Evolutionary conservation across 2,797 vertebrate species (phyloP), one percentile per base, ranked within the genome.

Genomic region (Lemur catta): DNA sequence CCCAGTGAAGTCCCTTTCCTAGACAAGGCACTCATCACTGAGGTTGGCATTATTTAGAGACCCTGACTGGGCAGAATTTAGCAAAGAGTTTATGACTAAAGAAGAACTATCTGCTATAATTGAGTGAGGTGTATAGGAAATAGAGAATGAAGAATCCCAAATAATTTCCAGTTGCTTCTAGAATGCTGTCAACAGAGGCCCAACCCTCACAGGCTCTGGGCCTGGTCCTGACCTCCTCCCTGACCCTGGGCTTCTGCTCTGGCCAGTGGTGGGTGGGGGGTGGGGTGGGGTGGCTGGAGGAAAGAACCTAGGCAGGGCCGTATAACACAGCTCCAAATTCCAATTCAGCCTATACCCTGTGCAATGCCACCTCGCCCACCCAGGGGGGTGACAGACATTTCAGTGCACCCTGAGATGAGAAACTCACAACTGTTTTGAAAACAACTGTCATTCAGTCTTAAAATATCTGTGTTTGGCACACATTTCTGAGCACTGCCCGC

Each of bases 391-490:
- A 86, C 18, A 94, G 85, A 74, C 76, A 76, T 46, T 84, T 81
- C 61, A 35, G 57, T 41, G 80, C 43, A 61, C 72, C 61, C 41
- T 92, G 48, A 79, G 93, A 74, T 38, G 65, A 59, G 80, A 90
- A 79, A 84, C 59, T 80, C 81, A 93, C 43, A 67, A 93, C 84
- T 85, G 67, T 84, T 89, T 38, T 90, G 95, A 92, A 92, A 95
- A 94, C 76, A 92, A 89, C 0, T 82, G 95, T 61, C 80, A 92
- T 85, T 85, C 69, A 52, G 84, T 71, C 95, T 50, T 91, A 88
- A 93, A 96, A 94, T 95, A 97, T 74, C 89, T 92, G 67, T 33
- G 69, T 41, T 67, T 35, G 65, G 93, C 79, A 88, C 69, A 30
- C 1, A 63, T 65, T 91, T 95, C 89, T 80, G 78, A 95, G 93